Evolutionary conservation across 2,888 invertebrate genomes (phyloP).

Genomic region (Agrochola litura): DNA sequence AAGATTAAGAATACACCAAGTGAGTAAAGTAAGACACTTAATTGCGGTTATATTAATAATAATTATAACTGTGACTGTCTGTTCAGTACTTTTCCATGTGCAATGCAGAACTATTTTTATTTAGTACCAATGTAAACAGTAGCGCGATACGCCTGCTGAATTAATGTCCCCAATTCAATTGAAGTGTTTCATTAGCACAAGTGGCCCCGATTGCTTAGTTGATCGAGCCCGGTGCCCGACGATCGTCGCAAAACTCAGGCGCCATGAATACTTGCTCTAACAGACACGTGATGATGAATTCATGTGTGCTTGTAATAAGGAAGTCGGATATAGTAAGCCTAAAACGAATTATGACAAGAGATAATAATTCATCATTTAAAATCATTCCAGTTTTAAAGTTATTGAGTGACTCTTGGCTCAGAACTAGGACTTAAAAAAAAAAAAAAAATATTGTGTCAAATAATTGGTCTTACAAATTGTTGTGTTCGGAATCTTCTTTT

Average conservation of each 20-base stretch:
- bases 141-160: conserved; percentile 82
- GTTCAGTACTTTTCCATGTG: conserved; percentile 54
- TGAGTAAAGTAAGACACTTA: conserved; percentile 37
- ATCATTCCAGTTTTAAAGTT: conserved; percentile 2
- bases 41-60: conserved; percentile 20
- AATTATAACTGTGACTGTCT: conserved; percentile 19
- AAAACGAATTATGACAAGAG: conserved; percentile 29
- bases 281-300: conserved; percentile 68
- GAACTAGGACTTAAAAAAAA: too few species aligned
- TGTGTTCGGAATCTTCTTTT: too few species aligned
- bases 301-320: conserved; percentile 64
- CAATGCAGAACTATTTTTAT: conserved; percentile 70
- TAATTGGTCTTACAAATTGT: too few species aligned
- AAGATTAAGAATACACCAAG: conserved; percentile 35
- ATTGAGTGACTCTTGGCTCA: neutral
- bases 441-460: too few species aligned
- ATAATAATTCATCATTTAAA: conserved; percentile 19
- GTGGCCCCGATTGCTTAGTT: conserved; percentile 90
- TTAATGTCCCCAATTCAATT: conserved; percentile 90
- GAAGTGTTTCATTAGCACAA: conserved; percentile 90
- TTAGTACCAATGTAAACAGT: conserved; percentile 81
- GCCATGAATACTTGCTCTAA: conserved; percentile 67
- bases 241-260: conserved; percentile 80
- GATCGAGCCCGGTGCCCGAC: conserved; percentile 79
- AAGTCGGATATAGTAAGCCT: conserved; percentile 50